Percentiles rank a stretch among this genome's conserved stretches.
phyloP scores from a whole-genome alignment of 2,113 vertebrate genomes.

The Thinocorus orbignyianus region DNA sequence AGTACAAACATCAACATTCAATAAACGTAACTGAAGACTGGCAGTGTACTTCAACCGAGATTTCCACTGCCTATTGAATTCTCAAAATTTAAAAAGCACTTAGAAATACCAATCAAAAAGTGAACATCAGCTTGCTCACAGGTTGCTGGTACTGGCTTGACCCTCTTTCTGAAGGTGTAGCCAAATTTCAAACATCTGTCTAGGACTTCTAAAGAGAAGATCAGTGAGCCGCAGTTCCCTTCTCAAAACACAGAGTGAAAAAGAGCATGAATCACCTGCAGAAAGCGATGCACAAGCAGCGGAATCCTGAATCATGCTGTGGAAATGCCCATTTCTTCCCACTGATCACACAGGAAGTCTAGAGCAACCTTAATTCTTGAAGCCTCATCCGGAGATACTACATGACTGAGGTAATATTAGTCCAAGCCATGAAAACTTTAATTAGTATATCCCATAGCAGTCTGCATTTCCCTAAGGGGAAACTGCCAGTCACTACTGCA shows the following conservation, averaged over 20 bases:
- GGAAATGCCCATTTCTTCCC: neutral
- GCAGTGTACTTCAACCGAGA: neutral
- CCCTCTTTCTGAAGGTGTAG: neutral
- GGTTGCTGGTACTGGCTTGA: neutral
- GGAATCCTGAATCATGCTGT: conserved; percentile 12
- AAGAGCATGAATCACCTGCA: neutral
- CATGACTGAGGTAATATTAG: fast-evolving
- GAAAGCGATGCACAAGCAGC: neutral
- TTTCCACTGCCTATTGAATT: neutral
- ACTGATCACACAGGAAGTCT: neutral
- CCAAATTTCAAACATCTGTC: neutral
- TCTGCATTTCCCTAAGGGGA: neutral
- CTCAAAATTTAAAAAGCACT: neutral
- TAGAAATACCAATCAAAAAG: neutral
- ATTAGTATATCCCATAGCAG: neutral
- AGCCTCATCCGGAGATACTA: neutral
- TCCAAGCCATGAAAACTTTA: neutral
- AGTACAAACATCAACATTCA: neutral
- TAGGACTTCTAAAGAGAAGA: neutral
- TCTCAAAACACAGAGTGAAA: neutral
- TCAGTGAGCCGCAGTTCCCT: neutral
- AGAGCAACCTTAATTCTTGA: neutral
- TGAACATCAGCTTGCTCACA: neutral
- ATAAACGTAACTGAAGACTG: neutral
- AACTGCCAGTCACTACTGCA: neutral